Evolutionary conservation across 2,113 vertebrate genomes (phyloP), one percentile per base, ranked within the genome.

Genomic region (Pluvialis apricaria): DNA sequence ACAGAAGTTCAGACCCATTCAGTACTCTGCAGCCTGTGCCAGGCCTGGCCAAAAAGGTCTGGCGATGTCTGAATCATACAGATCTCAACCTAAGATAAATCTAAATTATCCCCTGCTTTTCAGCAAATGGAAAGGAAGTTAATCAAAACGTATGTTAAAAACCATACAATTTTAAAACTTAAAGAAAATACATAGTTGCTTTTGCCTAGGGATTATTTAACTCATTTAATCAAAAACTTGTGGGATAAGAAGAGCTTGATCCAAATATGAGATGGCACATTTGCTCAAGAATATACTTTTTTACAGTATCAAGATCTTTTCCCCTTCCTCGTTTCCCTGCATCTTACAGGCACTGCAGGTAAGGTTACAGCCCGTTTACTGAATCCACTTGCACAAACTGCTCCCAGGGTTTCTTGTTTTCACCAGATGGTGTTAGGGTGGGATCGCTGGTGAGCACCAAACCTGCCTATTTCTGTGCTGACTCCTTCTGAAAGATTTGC

Each of bases 391-490:
- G 34, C 87, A 88, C 38, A 25, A 94, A 82, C 75, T 9, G 49
- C 90, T 95, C 75, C 87, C 66, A 45, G 54, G 61, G 38, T 44
- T 96, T 91, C 85, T 80, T 82, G 92, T 85, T 90, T 90, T 93
- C 75, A 72, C 75, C 96, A 96, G 94, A 94, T 89, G 93, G 94
- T 84, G 93, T 94, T 95, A 79, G 91, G 91, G 86, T 91, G 83
- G 91, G 89, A 95, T 64, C 0, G 9, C 51, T 71, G 81, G 89
- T 4, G 75, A 84, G 89, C 62, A 95, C 82, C 86, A 94, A 95
- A 89, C 70, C 90, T 90, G 87, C 75, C 91, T 95, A 65, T 92
- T 88, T 91, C 82, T 91, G 84, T 55, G 88, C 91, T 90, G 71
- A 89, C 86, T 88, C 66, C 12, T 82, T 76, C 44, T 57, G 90